A percentile compares a stretch with the other conserved stretches of the same genome.
Evolutionary conservation across 2,888 invertebrate genomes (phyloP).

Genomic region (Pachymerium ferrugineum): DNA sequence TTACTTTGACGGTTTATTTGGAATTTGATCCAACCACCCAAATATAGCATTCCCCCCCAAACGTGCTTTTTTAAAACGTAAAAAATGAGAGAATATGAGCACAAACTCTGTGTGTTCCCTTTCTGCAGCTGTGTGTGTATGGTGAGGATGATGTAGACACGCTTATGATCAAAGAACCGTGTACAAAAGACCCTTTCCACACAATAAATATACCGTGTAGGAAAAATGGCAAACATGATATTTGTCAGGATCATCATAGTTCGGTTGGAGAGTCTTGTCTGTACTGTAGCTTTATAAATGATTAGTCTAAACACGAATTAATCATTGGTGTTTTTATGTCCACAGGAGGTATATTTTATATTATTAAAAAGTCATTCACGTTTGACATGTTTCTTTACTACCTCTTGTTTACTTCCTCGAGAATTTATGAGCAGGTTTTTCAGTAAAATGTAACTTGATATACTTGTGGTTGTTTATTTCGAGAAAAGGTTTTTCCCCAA

Average conservation of each 20-base stretch:
- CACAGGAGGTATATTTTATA: not conserved
- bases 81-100: conserved; percentile 8
- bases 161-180: conserved; percentile 17
- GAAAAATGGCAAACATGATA: conserved; percentile 25
- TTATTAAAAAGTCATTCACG: not conserved
- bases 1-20: conserved; percentile 29
- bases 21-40: conserved; percentile 30
- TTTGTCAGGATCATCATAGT: conserved; percentile 27
- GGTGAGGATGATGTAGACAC: conserved; percentile 20
- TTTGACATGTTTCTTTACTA: not conserved
- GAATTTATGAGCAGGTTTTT: not conserved
- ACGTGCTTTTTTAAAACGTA: not conserved
- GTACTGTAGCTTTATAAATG: conserved; percentile 1
- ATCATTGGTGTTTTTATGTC: not conserved
- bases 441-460: not conserved
- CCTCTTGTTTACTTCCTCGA: not conserved
- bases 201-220: conserved; percentile 24
- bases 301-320: not conserved
- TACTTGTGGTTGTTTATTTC: not conserved
- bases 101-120: not conserved
- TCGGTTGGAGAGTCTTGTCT: conserved; percentile 5
- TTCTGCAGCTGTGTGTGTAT: conserved; percentile 15
- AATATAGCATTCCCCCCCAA: conserved; percentile 7
- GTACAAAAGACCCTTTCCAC: conserved; percentile 25
- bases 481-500: not conserved